Evolutionary conservation across 2,888 invertebrate species (phyloP).

Genomic region (Agrilus cyanescens): DNA sequence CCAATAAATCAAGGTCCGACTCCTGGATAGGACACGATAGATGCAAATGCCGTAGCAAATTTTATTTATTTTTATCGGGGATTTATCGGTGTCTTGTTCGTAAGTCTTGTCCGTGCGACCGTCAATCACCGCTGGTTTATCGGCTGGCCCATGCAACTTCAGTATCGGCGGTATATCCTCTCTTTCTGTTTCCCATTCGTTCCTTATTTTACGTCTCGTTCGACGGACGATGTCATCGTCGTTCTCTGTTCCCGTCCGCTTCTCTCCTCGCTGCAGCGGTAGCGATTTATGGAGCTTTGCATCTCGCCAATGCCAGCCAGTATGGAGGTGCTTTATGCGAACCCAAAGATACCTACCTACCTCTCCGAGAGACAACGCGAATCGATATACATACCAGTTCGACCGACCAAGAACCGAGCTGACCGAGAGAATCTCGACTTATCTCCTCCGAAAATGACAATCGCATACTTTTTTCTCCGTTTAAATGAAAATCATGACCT

Average conservation of each 20-base stretch:
- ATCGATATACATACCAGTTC: too few relatives aligned
- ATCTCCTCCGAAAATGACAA: too few relatives aligned
- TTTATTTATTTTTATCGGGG: slow-evolving; percentile 24
- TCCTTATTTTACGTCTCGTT: too few relatives aligned
- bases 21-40: slow-evolving; percentile 19
- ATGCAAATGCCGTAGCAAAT: slow-evolving; percentile 23
- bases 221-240: too few relatives aligned
- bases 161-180: slow-evolving; percentile 14
- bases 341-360: slow-evolving; percentile 1
- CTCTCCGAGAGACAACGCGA: too few relatives aligned
- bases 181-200: too few relatives aligned
- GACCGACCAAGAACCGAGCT: too few relatives aligned
- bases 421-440: too few relatives aligned
- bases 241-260: neutral
- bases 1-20: slow-evolving; percentile 22
- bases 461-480: too few relatives aligned
- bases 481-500: too few relatives aligned
- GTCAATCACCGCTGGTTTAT: slow-evolving; percentile 26
- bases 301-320: slow-evolving; percentile 18
- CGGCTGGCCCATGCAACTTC: slow-evolving; percentile 17
- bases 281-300: slow-evolving; percentile 4
- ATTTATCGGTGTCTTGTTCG: slow-evolving; percentile 24
- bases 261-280: neutral
- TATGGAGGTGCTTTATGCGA: slow-evolving; percentile 17
- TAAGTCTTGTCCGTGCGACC: slow-evolving; percentile 24